These are phyloP conservation scores for Sapajus apella DNA, from an alignment of 2,113 vertebrate species.

Conservation along the genomic window DNA sequence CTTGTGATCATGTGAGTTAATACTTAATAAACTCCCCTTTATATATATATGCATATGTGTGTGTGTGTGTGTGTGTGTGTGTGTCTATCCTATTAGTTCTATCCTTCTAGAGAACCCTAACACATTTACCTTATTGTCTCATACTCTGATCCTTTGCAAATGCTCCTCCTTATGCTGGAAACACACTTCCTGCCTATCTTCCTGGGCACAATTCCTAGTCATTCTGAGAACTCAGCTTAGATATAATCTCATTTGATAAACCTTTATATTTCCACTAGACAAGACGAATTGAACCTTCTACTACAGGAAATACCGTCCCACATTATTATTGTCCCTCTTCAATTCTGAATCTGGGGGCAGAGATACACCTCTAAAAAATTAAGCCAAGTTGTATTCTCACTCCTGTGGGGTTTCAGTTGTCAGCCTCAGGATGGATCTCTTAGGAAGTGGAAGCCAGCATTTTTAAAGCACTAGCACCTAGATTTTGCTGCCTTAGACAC, in stretches of 20 bases:
- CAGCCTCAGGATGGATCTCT: background rate
- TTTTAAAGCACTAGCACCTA: background rate
- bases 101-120: no score
- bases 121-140: background rate
- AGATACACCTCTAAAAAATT: background rate
- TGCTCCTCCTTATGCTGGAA: background rate
- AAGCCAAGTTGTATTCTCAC: background rate
- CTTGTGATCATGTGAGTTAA: no score
- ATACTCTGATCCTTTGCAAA: background rate
- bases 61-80: no score
- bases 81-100: no score
- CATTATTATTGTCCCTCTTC: background rate
- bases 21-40: no score
- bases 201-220: background rate
- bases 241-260: background rate
- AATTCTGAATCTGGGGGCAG: background rate
- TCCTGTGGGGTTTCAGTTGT: background rate
- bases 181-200: background rate
- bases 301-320: background rate
- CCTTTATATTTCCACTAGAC: background rate
- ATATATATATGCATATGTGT: no score
- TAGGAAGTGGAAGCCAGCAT: background rate
- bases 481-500: background rate
- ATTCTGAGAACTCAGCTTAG: background rate
- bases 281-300: background rate